phyloP scores from a whole-genome alignment of 2,113 vertebrate genomes.

The Hippocampus mohnikei region DNA sequence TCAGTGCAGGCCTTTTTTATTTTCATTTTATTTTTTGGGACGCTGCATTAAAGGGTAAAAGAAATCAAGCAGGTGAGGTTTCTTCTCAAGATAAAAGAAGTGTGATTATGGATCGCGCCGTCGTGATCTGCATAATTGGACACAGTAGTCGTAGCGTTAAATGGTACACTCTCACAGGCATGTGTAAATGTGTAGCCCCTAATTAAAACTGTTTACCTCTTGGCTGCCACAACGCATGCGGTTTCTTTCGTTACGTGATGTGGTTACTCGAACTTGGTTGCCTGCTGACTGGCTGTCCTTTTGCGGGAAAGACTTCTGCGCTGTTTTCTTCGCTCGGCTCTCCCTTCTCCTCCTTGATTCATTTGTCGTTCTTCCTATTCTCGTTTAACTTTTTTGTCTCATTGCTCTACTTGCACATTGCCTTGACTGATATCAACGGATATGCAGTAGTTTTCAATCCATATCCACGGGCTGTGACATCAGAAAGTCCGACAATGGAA shows the following conservation, averaged over 20 bases:
- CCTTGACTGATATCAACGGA: too few relatives aligned
- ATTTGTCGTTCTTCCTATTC: constrained; percentile 9
- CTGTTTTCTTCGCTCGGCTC: neutral
- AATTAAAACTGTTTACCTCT: constrained; percentile 35
- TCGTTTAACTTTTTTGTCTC: neutral
- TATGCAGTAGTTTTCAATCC: too few relatives aligned
- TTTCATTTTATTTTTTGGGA: neutral
- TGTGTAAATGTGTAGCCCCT: constrained; percentile 1
- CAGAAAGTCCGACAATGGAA: too few relatives aligned
- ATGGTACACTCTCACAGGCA: neutral
- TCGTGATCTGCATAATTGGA: constrained; percentile 6
- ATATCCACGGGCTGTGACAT: too few relatives aligned
- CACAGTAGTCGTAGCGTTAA: neutral
- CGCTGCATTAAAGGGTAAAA: neutral
- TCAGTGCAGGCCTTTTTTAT: neutral
- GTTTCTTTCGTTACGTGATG: constrained; percentile 17
- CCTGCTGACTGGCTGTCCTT: constrained; percentile 32
- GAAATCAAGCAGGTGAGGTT: neutral
- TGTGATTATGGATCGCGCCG: neutral
- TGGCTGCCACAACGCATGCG: constrained; percentile 2
- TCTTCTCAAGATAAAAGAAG: neutral
- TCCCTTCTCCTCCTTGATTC: neutral
- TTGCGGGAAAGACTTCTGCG: constrained; percentile 22
- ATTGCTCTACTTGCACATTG: too few relatives aligned
- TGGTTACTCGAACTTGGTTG: constrained; percentile 17